These are phyloP conservation scores for Gadus macrocephalus DNA, from an alignment of 2,113 vertebrate species.

Conservation along the genomic window DNA sequence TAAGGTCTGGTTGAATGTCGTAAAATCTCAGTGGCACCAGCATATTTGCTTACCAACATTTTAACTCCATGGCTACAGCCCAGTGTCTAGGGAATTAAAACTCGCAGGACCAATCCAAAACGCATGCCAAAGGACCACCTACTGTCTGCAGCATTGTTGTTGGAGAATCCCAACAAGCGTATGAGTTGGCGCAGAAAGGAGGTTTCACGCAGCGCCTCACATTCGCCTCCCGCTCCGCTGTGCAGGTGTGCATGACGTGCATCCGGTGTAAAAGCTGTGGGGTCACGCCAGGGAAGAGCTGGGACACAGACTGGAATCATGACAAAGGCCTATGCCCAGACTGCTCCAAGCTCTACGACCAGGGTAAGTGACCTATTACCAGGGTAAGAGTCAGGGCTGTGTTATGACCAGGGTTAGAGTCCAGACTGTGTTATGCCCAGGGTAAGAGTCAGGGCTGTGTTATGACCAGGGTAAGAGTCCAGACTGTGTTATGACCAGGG, in stretches of 20 bases:
- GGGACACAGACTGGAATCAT: slow-evolving; percentile 85
- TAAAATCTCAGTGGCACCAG: too few relatives aligned
- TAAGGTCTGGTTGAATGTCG: too few relatives aligned
- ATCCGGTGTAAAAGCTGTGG: slow-evolving; percentile 90
- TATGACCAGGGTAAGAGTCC: slow-evolving; percentile 75
- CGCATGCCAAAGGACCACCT: too few relatives aligned
- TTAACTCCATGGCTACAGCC: too few relatives aligned
- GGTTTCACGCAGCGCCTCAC: too few relatives aligned
- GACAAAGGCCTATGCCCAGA: slow-evolving; percentile 85
- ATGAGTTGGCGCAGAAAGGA: too few relatives aligned
- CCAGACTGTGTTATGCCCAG: slow-evolving; percentile 72
- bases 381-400: slow-evolving; percentile 71
- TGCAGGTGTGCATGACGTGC: slow-evolving; percentile 85
- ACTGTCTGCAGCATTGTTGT: too few relatives aligned
- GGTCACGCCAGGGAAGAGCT: slow-evolving; percentile 84
- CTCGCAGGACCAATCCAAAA: too few relatives aligned
- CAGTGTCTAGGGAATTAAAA: too few relatives aligned
- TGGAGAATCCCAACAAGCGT: too few relatives aligned
- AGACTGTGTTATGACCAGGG: slow-evolving; percentile 66
- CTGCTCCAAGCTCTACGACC: slow-evolving; percentile 82
- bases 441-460: slow-evolving; percentile 81
- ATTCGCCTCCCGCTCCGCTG: too few relatives aligned
- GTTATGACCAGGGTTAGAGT: not conserved
- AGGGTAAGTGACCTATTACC: slow-evolving; percentile 76
- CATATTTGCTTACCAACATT: too few relatives aligned